phyloP scores from a whole-genome alignment of 2,888 invertebrate species.

The Pecten maximus region DNA sequence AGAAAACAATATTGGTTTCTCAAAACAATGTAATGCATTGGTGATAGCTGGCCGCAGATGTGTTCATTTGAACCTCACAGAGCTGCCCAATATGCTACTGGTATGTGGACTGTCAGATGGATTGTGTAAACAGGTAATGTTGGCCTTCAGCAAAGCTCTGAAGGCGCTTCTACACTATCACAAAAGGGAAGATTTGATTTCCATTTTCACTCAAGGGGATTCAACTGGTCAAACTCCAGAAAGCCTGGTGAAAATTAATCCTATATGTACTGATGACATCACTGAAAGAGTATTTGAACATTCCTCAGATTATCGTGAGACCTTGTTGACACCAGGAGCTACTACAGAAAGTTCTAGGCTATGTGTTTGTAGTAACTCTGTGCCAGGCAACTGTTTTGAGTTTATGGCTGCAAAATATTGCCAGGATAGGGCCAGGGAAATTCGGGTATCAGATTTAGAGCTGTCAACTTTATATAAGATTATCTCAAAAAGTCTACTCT shows the following conservation, averaged over 20 bases:
- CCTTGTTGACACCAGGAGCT: conserved; percentile 38
- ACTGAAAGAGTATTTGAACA: not conserved
- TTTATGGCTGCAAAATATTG: conserved; percentile 47
- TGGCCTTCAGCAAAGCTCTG: conserved; percentile 58
- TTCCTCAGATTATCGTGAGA: not conserved
- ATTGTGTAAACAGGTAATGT: conserved; percentile 58
- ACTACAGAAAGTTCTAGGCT: not conserved
- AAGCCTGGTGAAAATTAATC: not conserved
- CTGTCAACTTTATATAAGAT: conserved; percentile 46
- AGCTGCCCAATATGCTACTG: conserved; percentile 42
- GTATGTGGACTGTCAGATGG: conserved; percentile 66
- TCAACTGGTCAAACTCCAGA: not conserved
- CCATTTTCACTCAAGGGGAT: not conserved
- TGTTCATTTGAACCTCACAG: conserved; percentile 42
- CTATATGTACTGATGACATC: not conserved
- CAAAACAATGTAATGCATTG: conserved; percentile 37
- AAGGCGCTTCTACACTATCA: conserved; percentile 53
- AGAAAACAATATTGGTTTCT: not conserved
- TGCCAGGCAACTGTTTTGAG: conserved; percentile 41
- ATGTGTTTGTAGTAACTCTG: not conserved
- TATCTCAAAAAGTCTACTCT: conserved; percentile 52
- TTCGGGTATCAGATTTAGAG: not conserved
- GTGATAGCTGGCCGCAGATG: conserved; percentile 38
- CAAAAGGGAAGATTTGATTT: not conserved
- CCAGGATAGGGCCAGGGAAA: not conserved